phyloP scores from a whole-genome alignment of 1,140 invertebrate genomes.

The Ctenoplectra terminalis region DNA sequence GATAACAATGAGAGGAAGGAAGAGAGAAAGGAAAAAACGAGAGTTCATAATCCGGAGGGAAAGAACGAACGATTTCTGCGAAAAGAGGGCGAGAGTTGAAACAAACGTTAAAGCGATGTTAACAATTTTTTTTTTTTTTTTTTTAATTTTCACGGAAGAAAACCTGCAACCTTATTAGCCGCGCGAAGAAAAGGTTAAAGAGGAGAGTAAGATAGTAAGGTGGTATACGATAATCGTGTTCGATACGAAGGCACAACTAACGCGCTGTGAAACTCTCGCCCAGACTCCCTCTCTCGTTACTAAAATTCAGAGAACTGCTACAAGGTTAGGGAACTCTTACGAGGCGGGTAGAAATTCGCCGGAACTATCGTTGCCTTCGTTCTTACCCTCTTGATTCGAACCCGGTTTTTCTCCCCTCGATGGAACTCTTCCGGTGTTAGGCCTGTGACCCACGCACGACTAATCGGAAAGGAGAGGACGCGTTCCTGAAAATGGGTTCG shows the following conservation, averaged over 20 bases:
- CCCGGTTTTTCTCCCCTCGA: neutral
- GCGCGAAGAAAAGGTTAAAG: neutral
- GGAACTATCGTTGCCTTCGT: conserved; percentile 39
- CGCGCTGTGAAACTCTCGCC: neutral
- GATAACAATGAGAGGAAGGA: conserved; percentile 30
- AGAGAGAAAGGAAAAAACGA: neutral
- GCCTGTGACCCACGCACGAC: conserved; percentile 37
- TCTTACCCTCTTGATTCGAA: neutral
- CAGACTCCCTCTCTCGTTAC: neutral
- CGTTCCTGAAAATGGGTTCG: conserved; percentile 53
- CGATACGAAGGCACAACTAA: no score
- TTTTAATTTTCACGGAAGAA: conserved; percentile 2
- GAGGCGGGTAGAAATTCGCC: conserved; percentile 17
- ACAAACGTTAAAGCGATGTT: neutral
- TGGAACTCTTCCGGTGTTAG: conserved; percentile 29
- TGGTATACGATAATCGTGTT: no score
- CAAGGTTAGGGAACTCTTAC: neutral
- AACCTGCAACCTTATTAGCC: neutral
- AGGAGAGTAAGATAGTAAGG: neutral
- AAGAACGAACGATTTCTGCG: conserved; percentile 1
- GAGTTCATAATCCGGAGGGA: conserved; percentile 28
- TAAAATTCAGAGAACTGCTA: neutral
- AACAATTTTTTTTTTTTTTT: no score
- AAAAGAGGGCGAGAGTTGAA: neutral
- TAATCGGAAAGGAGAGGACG: conserved; percentile 61